Evolutionary conservation across 2,888 invertebrate species (phyloP).

Genomic region (Monochamus alternatus): DNA sequence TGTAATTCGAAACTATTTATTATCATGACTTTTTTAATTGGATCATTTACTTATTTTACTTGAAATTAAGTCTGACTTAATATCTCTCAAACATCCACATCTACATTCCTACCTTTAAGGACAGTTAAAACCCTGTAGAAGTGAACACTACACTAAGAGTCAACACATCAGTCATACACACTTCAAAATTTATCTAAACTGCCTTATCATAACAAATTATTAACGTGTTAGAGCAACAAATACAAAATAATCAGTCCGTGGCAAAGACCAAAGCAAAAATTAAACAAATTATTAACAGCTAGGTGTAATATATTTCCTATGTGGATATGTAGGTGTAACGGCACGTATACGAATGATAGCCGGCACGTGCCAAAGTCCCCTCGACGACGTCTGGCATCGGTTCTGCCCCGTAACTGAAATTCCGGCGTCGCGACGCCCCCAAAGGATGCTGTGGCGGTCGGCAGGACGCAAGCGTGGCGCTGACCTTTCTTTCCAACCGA

Average conservation of each 20-base stretch:
- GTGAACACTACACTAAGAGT: slow-evolving; percentile 6
- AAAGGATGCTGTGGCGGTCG: slow-evolving; percentile 24
- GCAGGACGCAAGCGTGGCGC: slow-evolving; percentile 22
- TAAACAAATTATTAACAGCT: no score
- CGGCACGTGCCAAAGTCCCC: slow-evolving; percentile 14
- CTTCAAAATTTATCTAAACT: neutral
- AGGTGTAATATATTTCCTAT: neutral
- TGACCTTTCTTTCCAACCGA: slow-evolving; percentile 33
- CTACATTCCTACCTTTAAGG: neutral
- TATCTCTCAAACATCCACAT: no score
- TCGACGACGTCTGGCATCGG: slow-evolving; percentile 30
- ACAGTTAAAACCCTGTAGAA: neutral
- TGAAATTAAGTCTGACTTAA: no score
- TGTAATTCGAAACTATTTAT: no score
- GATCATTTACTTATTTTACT: no score
- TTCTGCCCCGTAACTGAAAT: slow-evolving; percentile 28
- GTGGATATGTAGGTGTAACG: slow-evolving; percentile 6
- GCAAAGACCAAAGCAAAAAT: no score
- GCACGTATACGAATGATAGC: neutral
- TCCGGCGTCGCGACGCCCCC: slow-evolving; percentile 15
- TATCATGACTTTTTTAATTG: no score
- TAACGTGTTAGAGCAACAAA: no score
- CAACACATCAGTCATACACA: slow-evolving; percentile 1
- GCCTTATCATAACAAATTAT: neutral
- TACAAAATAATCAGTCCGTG: no score